Conservation (phyloP, 2,797 vertebrate species). For the Parauchenoglanis punctatus region DNA sequence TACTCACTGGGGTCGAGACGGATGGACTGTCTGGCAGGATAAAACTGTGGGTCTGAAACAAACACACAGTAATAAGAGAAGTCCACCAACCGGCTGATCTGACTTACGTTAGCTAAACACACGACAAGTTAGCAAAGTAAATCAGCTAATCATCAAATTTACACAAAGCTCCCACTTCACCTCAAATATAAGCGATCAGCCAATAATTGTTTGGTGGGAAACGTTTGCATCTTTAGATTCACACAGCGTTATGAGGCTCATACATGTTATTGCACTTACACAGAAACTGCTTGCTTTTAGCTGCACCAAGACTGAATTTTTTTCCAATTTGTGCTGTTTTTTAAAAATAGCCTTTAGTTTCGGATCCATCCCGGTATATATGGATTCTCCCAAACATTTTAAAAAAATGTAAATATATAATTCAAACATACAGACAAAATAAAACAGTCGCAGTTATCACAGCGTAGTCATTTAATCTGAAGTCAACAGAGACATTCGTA, state of each 20-base stretch:
- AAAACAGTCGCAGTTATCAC: neutral
- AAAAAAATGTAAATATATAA: neutral
- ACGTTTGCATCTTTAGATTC: neutral
- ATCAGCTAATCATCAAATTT: neutral
- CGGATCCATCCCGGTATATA: too few species aligned
- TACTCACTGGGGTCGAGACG: conserved; percentile 91
- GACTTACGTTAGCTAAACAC: neutral
- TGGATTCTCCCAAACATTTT: too few species aligned
- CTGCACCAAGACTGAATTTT: too few species aligned
- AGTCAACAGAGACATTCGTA: neutral
- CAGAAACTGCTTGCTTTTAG: too few species aligned
- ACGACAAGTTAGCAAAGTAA: too few species aligned
- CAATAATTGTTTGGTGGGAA: neutral
- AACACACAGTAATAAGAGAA: conserved; percentile 27
- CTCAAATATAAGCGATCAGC: neutral
- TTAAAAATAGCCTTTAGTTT: too few species aligned
- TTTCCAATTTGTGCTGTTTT: too few species aligned
- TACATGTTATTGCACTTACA: neutral
- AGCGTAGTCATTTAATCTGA: neutral
- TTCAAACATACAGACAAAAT: neutral
- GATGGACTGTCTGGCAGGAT: conserved; percentile 91
- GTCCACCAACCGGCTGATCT: neutral
- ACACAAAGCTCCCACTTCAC: neutral
- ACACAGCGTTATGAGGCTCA: neutral
- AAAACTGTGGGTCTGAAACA: conserved; percentile 91